Evolutionary conservation across 2,888 invertebrate genomes (phyloP).

Genomic region (Apomyelois bistriatella): DNA sequence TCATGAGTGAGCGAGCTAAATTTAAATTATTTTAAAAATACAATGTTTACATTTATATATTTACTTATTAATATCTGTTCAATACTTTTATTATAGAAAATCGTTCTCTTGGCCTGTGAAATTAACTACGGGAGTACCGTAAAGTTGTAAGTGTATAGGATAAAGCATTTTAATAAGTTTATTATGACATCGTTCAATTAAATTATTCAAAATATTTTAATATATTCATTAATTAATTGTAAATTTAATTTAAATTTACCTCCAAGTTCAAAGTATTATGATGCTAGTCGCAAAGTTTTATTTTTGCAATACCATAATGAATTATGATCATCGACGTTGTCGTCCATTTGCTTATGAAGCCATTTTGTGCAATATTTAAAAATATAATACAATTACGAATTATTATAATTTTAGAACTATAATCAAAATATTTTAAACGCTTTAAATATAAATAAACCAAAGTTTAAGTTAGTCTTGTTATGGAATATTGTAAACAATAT

Average conservation of each 20-base stretch:
- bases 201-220: constrained; percentile 34
- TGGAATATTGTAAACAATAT: no score
- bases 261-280: constrained; percentile 63
- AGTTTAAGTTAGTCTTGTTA: neutral
- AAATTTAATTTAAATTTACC: constrained; percentile 18
- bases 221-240: constrained; percentile 27
- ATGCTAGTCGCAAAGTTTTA: constrained; percentile 68
- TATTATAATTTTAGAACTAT: constrained; percentile 19
- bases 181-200: constrained; percentile 24
- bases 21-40: no score
- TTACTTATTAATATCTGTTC: neutral
- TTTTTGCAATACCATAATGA: constrained; percentile 23
- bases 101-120: constrained; percentile 65
- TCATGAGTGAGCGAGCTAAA: no score
- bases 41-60: neutral
- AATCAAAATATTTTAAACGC: constrained; percentile 21
- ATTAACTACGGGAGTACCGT: constrained; percentile 36
- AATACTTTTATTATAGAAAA: constrained; percentile 62
- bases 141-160: constrained; percentile 30
- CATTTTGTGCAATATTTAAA: constrained; percentile 52
- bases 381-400: constrained; percentile 22
- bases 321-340: constrained; percentile 24
- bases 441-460: constrained; percentile 24
- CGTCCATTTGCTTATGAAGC: constrained; percentile 68
- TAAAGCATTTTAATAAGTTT: constrained; percentile 28